Percentiles rank a stretch among this genome's conserved stretches.
These are phyloP conservation scores for Lepilemur septentrionalis DNA, from an alignment of 2,797 vertebrate species.

Conservation along the genomic window DNA sequence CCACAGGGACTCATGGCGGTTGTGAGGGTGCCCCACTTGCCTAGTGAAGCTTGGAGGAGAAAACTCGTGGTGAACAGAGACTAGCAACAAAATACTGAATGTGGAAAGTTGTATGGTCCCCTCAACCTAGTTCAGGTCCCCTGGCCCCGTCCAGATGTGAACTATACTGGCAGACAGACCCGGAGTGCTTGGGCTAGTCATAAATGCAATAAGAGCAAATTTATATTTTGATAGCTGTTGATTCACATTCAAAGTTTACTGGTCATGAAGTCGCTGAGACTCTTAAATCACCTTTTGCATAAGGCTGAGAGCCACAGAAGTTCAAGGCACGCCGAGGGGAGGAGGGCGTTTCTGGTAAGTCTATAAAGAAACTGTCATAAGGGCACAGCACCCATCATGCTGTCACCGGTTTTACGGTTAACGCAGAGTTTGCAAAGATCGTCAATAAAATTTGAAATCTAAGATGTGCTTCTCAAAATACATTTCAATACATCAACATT, in stretches of 20 bases:
- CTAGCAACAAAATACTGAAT: neutral
- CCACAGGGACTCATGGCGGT: accelerated
- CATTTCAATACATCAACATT: slow-evolving; percentile 74
- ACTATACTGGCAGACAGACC: too few species aligned
- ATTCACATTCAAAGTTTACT: neutral
- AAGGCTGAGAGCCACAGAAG: neutral
- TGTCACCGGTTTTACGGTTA: slow-evolving; percentile 51
- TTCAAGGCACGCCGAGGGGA: neutral
- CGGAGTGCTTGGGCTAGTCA: neutral
- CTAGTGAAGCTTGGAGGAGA: neutral
- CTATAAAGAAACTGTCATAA: slow-evolving; percentile 18
- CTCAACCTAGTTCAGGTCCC: neutral
- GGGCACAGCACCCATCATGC: slow-evolving; percentile 48
- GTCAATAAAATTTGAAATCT: slow-evolving; percentile 60
- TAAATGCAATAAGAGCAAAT: neutral
- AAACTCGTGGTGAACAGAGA: neutral
- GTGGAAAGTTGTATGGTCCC: neutral
- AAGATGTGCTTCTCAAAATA: slow-evolving; percentile 63
- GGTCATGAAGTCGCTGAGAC: neutral
- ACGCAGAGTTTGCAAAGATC: slow-evolving; percentile 59
- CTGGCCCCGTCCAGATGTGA: neutral
- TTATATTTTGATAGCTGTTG: neutral
- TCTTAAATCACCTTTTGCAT: neutral
- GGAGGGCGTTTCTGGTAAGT: slow-evolving; percentile 1
- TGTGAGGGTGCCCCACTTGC: neutral